Conservation (phyloP, 2,797 vertebrate species). For the Petrocephalus sullivani region DNA sequence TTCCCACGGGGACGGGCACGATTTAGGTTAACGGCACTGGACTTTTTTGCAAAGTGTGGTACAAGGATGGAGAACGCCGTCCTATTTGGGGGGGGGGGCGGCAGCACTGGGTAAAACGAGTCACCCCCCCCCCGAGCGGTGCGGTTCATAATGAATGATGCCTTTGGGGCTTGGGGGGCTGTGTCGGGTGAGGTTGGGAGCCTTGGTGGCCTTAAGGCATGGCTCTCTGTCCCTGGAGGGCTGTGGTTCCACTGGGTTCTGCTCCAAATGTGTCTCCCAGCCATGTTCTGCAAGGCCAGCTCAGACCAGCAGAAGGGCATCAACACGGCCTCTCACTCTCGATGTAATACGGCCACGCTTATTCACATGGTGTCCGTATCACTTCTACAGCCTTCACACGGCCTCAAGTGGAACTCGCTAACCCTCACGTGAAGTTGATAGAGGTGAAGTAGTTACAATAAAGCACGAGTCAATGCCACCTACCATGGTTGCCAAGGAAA, state of each 20-base stretch:
- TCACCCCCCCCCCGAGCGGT: background rate
- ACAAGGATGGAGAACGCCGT: background rate
- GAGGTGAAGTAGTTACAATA: background rate
- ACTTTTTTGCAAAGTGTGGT: background rate
- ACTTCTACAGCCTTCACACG: too few species aligned
- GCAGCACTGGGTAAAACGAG: background rate
- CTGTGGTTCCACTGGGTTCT: background rate
- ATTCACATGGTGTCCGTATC: too few species aligned
- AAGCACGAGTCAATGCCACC: background rate
- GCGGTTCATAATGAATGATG: background rate
- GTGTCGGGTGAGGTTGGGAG: background rate
- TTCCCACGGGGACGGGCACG: background rate
- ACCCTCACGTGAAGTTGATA: background rate
- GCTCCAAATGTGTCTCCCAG: background rate
- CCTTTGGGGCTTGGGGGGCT: background rate
- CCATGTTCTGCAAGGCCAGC: background rate
- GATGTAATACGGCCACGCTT: too few species aligned
- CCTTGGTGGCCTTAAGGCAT: background rate
- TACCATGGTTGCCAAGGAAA: background rate
- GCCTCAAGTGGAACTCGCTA: too few species aligned
- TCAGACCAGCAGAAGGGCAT: background rate
- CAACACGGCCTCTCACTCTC: background rate
- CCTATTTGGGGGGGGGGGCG: background rate
- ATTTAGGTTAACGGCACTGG: background rate
- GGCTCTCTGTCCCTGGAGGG: background rate